Conservation (phyloP, 2,113 vertebrate species). For the Cyprinodon tularosa region DNA sequence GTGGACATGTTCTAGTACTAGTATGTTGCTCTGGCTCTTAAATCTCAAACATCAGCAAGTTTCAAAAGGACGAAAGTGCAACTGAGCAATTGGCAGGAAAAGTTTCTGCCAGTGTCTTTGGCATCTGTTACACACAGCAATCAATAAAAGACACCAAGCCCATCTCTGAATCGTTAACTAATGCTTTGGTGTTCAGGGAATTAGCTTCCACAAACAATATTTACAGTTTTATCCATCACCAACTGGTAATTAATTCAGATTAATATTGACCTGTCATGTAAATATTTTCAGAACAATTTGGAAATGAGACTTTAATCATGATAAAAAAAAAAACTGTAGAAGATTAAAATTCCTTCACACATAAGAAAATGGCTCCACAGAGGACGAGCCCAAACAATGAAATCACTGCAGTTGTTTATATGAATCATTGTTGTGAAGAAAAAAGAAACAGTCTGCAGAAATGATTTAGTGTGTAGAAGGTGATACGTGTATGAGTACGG, state of each 20-base stretch:
- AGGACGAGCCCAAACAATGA: conserved; percentile 31
- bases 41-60: conserved; percentile 53
- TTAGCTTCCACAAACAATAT: neutral
- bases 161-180: conserved; percentile 10
- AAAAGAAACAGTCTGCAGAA: neutral
- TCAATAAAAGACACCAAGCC: conserved; percentile 37
- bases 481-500: neutral
- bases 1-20: neutral
- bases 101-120: conserved; percentile 27
- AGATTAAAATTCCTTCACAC: conserved; percentile 21
- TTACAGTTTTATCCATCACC: neutral
- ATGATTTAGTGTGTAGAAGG: neutral
- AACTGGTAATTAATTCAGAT: neutral
- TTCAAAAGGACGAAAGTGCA: conserved; percentile 51
- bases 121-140: conserved; percentile 49
- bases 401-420: conserved; percentile 29
- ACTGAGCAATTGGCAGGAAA: conserved; percentile 56
- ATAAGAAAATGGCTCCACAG: conserved; percentile 11
- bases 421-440: neutral
- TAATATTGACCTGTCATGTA: neutral
- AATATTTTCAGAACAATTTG: neutral
- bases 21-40: conserved; percentile 39
- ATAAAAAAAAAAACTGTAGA: conserved; percentile 1
- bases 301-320: too few relatives aligned
- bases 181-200: neutral